These are phyloP conservation scores for Gallinago media DNA, from an alignment of 2,113 vertebrate genomes.

Conservation along the genomic window DNA sequence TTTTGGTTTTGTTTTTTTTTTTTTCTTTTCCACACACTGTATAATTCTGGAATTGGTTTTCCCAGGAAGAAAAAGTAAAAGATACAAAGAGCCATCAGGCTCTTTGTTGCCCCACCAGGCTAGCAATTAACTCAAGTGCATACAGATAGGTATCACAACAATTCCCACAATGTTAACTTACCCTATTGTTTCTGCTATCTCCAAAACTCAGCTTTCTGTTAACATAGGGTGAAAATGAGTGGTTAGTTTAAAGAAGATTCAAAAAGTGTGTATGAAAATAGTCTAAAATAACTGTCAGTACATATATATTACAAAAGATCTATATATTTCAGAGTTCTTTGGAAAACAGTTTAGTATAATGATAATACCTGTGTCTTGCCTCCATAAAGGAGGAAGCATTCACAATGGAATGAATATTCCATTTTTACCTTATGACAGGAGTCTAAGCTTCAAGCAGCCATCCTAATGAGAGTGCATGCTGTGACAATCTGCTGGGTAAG, in stretches of 20 bases:
- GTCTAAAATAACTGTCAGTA: not conserved
- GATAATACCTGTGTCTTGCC: conserved; percentile 63
- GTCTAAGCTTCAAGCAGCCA: conserved; percentile 71
- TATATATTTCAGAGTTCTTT: conserved; percentile 27
- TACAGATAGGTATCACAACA: not conserved
- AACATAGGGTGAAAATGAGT: not conserved
- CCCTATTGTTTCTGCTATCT: not conserved
- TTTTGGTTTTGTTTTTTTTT: not conserved
- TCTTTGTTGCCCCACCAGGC: not conserved
- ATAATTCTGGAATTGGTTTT: not conserved
- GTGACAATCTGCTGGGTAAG: conserved; percentile 79
- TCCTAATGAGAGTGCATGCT: conserved; percentile 77
- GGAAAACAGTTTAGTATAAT: conserved; percentile 60
- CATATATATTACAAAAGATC: not conserved
- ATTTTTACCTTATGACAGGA: conserved; percentile 63
- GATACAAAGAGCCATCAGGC: not conserved
- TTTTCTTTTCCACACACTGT: not conserved
- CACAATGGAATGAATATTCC: conserved; percentile 20
- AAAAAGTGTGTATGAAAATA: not conserved
- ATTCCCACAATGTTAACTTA: not conserved
- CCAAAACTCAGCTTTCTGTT: not conserved
- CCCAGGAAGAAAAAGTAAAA: not conserved
- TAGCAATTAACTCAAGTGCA: not conserved
- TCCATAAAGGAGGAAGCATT: not conserved
- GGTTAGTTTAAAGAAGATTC: not conserved